Conservation (phyloP, 2,888 invertebrate genomes). For the Melipona bicolor region DNA sequence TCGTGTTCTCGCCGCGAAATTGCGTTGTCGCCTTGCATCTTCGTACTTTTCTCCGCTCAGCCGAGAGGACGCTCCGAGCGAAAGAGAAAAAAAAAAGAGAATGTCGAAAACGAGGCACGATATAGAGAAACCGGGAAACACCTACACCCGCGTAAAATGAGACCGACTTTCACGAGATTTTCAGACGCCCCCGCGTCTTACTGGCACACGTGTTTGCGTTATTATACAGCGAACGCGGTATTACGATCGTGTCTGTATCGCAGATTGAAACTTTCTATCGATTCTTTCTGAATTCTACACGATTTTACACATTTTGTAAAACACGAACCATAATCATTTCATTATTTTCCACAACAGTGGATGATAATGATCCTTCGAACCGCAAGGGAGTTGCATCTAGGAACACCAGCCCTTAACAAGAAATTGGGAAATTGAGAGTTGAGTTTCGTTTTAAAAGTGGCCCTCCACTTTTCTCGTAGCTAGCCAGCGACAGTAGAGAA, state of each 20-base stretch:
- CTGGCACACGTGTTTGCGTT: background rate
- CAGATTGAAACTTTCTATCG: background rate
- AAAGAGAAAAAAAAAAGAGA: background rate
- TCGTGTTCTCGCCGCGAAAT: slow-evolving; percentile 67
- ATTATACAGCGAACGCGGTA: background rate
- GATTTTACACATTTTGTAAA: too few species aligned
- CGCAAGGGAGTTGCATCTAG: too few species aligned
- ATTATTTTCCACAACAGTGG: too few species aligned
- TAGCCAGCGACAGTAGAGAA: background rate
- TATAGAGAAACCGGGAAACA: slow-evolving; percentile 33
- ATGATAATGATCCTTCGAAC: too few species aligned
- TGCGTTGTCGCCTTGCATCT: slow-evolving; percentile 67
- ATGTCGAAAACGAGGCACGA: slow-evolving; percentile 1
- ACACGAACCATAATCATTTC: too few species aligned
- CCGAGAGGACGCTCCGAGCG: background rate
- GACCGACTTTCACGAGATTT: slow-evolving; percentile 52
- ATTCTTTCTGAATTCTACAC: background rate
- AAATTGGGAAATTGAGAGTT: background rate
- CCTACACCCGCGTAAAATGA: slow-evolving; percentile 6
- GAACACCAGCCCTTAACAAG: too few species aligned
- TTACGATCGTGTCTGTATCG: background rate
- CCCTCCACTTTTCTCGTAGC: background rate
- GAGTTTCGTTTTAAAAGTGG: background rate
- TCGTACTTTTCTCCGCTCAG: slow-evolving; percentile 12
- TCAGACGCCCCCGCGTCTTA: slow-evolving; percentile 27